Base-by-base conservation (phyloP, 2,888 invertebrate genomes). In the Parasteatoda lunata region DNA sequence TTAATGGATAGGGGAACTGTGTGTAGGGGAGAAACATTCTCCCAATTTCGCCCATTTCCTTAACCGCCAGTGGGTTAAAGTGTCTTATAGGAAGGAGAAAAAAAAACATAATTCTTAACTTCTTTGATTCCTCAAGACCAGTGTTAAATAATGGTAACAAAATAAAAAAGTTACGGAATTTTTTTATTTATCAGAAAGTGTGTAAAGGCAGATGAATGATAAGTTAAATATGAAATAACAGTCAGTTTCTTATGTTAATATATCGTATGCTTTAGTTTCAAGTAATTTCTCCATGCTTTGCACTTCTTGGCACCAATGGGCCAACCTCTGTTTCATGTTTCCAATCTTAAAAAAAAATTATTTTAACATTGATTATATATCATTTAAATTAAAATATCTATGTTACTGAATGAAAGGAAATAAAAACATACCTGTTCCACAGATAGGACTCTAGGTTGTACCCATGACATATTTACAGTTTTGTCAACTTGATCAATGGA, bases 401-500 rank as follows among this genome's bases (percentile, higher is more conserved):
- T 59, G n/a, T 68, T 68, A 7, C 68, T 30, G 8, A 13, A 59
- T 0, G 30, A 30, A n/a, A 13, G 51, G 3, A 71, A 71, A 7
- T n/a, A 87, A 49, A 64, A 8, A 59, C 73, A 81, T 90, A 94
- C 94, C 93, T 95, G 95, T 72, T 92, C 91, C 69, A 93, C 92
- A 91, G 96, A 95, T 76, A 96, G 93, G 9, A 96, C 96, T 89
- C 96, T 93, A 4, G 96, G 96, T 91, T 96, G 96, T 8, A 96
- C 96, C 96, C 96, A 97, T 9, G 95, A 95, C 94, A 96, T 95
- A 91, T 95, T 95, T 2, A 96, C 95, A 77, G 94, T 94, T 89
- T 92, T 91, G 54, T 93, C 93, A 45, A 98, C 97, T 93, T 98
- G 97, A 93, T 99, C 98, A 89, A 99, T 98, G 87, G 96, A 96